Evolutionary conservation across 2,888 invertebrate genomes (phyloP).

Genomic region (Tiliacea aurago): DNA sequence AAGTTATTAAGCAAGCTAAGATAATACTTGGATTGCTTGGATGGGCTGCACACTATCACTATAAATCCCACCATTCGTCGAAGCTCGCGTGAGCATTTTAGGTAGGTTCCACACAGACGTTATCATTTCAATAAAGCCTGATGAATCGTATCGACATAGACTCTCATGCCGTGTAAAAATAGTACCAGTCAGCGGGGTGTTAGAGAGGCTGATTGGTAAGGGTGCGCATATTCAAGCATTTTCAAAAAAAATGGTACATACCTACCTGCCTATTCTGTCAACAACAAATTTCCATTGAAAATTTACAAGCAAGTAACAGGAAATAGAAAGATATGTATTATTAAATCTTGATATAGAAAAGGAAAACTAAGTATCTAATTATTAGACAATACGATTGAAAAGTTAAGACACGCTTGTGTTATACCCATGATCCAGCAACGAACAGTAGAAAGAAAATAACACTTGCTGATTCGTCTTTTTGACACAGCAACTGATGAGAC

Average conservation of each 20-base stretch:
- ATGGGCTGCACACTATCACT: conserved; percentile 6
- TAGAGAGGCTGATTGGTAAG: neutral
- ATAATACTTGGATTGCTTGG: conserved; percentile 4
- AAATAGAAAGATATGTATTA: neutral
- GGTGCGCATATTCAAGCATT: no score
- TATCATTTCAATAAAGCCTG: neutral
- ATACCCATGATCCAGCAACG: no score
- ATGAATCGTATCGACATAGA: neutral
- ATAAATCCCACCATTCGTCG: neutral
- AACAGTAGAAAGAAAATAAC: conserved; percentile 6
- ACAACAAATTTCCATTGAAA: neutral
- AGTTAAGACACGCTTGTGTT: neutral
- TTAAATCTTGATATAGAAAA: neutral
- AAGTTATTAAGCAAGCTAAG: neutral
- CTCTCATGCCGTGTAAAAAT: neutral
- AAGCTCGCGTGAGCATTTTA: conserved; percentile 9
- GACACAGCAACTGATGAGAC: neutral
- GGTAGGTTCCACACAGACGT: neutral
- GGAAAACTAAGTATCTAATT: no score
- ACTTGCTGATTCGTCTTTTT: neutral
- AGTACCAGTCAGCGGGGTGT: no score
- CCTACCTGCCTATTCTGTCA: neutral
- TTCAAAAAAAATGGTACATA: neutral
- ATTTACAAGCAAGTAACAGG: neutral
- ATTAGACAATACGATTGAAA: neutral